Evolutionary conservation across 2,797 vertebrate species (phyloP).

Genomic region (Sus cebifrons): DNA sequence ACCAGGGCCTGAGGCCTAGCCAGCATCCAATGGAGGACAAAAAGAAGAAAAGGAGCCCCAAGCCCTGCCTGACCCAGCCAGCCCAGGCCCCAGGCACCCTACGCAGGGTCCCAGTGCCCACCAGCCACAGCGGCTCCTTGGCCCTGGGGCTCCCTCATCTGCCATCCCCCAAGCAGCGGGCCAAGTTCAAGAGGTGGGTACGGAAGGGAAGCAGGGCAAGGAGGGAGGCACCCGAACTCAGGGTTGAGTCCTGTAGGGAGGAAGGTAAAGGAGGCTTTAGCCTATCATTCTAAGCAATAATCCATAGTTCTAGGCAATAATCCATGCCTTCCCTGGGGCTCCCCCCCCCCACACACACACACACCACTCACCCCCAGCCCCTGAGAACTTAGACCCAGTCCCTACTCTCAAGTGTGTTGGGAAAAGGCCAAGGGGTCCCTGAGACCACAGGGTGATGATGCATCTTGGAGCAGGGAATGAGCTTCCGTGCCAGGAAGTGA

Average conservation of each 20-base stretch:
- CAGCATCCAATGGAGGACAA: constrained; percentile 95
- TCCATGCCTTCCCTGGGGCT: not conserved
- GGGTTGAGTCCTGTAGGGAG: not conserved
- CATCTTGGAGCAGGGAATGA: not conserved
- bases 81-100: constrained; percentile 93
- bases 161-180: constrained; percentile 95
- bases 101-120: constrained; percentile 93
- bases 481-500: not conserved
- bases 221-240: not conserved
- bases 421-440: not conserved
- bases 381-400: not conserved
- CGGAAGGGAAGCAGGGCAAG: not conserved
- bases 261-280: not conserved
- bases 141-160: constrained; percentile 95
- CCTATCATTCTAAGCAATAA: not conserved
- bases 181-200: constrained; percentile 94
- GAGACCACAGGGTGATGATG: not conserved
- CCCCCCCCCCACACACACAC: not conserved
- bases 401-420: not conserved
- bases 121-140: constrained; percentile 96
- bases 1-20: constrained; percentile 24
- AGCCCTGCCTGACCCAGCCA: constrained; percentile 94
- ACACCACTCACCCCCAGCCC: not conserved
- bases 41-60: constrained; percentile 96
- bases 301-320: not conserved